Conservation (phyloP, 2,113 vertebrate genomes). For the Aspidoscelis tigris region DNA sequence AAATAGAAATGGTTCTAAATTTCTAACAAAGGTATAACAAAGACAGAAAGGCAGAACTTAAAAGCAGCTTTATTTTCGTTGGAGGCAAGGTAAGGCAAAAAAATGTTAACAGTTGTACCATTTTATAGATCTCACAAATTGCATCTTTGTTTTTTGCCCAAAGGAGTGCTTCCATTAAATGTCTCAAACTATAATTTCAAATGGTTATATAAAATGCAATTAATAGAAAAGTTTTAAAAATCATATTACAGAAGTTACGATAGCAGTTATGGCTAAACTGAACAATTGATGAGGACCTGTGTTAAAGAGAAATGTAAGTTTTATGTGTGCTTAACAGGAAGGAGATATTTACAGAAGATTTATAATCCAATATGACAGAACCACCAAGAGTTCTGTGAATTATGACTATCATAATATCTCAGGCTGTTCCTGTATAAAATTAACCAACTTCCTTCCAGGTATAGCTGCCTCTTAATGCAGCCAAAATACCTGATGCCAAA, state of each 20-base stretch:
- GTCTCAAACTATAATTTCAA: background rate
- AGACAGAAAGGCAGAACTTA: background rate
- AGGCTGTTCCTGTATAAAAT: background rate
- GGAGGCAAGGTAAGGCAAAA: background rate
- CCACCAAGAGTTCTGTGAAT: background rate
- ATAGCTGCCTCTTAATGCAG: background rate
- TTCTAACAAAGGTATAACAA: conserved; percentile 13
- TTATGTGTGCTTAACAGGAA: background rate
- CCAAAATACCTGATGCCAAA: background rate
- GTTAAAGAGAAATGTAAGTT: background rate
- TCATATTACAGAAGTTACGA: background rate
- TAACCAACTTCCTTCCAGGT: background rate
- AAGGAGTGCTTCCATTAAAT: background rate
- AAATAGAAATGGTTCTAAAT: background rate
- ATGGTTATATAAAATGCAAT: no score
- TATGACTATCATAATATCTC: background rate
- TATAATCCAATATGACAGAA: background rate
- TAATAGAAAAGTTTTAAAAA: background rate
- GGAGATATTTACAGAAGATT: background rate
- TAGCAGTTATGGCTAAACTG: background rate
- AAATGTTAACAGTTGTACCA: background rate
- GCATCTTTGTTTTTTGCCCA: background rate
- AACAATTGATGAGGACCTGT: background rate
- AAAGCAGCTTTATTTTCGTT: background rate
- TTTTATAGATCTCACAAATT: background rate